Evolutionary conservation across 2,797 vertebrate species (phyloP).

Genomic region (Acanthis flammea): DNA sequence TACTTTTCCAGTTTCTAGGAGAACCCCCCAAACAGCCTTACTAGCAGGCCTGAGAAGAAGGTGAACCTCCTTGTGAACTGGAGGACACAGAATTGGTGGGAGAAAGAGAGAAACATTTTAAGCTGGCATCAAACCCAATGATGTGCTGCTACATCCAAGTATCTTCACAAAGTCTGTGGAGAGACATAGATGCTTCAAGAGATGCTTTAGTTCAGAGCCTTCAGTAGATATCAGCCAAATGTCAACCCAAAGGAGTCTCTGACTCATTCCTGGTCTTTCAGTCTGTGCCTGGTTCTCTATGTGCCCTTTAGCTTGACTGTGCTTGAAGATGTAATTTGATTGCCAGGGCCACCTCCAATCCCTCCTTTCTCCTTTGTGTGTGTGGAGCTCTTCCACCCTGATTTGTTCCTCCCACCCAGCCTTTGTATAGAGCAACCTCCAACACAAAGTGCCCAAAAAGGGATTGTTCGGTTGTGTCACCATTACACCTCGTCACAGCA

Average conservation of each 20-base stretch:
- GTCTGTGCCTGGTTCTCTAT: not conserved
- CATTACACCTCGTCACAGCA: slow-evolving; percentile 7
- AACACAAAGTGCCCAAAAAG: slow-evolving; percentile 54
- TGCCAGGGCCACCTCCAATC: slow-evolving; percentile 13
- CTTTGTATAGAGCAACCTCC: slow-evolving; percentile 57
- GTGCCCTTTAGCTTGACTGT: not conserved
- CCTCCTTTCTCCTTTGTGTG: not conserved
- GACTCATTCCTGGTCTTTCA: not conserved
- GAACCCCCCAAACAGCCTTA: not conserved
- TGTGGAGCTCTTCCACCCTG: not conserved
- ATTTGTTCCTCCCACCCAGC: slow-evolving; percentile 54
- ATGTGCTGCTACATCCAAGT: not conserved
- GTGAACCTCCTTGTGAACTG: not conserved
- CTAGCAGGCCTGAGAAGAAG: not conserved
- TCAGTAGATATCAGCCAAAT: not conserved
- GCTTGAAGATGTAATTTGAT: not conserved
- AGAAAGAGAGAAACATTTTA: not conserved
- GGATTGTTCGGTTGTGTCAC: slow-evolving; percentile 48
- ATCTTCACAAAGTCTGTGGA: not conserved
- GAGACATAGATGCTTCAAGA: not conserved
- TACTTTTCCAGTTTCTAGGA: not conserved
- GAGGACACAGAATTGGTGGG: not conserved
- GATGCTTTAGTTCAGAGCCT: not conserved
- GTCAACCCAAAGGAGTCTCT: not conserved
- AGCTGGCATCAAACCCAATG: not conserved